Evolutionary conservation across 2,888 invertebrate genomes (phyloP), one percentile per base, ranked within the genome.

Genomic region (Sympetrum striolatum): DNA sequence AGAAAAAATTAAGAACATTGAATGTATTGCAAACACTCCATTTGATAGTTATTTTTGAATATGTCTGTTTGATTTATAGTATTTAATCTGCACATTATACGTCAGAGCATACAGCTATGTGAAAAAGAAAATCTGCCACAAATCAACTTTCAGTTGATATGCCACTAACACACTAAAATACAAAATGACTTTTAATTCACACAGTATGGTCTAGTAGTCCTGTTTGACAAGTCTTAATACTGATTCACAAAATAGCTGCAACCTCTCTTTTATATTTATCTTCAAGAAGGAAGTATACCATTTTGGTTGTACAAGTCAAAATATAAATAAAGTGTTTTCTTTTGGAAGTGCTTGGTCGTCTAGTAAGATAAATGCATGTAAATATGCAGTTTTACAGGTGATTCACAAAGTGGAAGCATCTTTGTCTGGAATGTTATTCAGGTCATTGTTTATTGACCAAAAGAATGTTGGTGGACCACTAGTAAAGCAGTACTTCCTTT

Each of bases 381-480:
- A 73, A 31, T 31, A 25, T 73, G 73, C 25, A 25, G 12, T 8
- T 73, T 73, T 31, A 4, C 12, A 14, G 14, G 73, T 25, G 31
- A 25, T 79, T 93, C 95, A 94, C 91, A 95, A 93, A 48, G 93
- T 94, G 10, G 96, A 96, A 12, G 97, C 97, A 92, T 97, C 97
- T 90, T 94, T 93, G 91, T 97, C 95, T 0, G 98, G 98, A 92
- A 98, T 97, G 92, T 97, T 96, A 92, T 96, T 96, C 90, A 98
- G 95, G 90, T 95, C 95, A 81, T 96, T 95, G 1, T 95, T 95
- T 81, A 95, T 94, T 53, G 94, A 94, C 99, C 99, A 99, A 93
- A 96, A 97, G 94, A 97, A 98, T 92, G 93, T 93, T 0, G 99
- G 98, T 2, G 98, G 98, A 10, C 99, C 99, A 90, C 94, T 94